Conservation (phyloP, 2,113 vertebrate species). For the pig (Sus scrofa) region DNA sequence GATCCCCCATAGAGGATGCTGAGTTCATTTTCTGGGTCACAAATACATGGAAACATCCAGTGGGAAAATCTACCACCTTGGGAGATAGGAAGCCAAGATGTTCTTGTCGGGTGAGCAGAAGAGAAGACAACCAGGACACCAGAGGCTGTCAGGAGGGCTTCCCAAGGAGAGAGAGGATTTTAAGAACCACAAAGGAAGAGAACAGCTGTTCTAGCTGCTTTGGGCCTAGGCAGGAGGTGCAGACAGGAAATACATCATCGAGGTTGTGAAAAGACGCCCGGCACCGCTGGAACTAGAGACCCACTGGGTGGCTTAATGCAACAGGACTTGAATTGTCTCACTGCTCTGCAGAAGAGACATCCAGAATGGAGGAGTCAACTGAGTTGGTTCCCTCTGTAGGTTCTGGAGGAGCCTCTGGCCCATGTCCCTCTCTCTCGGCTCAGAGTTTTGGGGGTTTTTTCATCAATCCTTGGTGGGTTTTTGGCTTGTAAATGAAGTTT, state of each 20-base stretch:
- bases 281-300: rapidly evolving
- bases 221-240: rapidly evolving
- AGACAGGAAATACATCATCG: not conserved
- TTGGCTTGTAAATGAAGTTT: not conserved
- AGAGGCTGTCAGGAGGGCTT: too few species aligned
- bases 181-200: rapidly evolving
- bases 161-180: not conserved
- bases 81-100: not conserved
- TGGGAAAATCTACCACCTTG: too few species aligned
- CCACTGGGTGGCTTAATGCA: rapidly evolving
- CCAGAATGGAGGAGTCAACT: too few species aligned
- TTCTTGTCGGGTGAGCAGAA: rapidly evolving
- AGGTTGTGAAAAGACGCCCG: rapidly evolving
- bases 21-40: too few species aligned
- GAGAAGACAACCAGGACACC: not conserved
- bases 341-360: rapidly evolving
- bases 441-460: too few species aligned
- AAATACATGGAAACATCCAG: too few species aligned
- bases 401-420: not conserved
- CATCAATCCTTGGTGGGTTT: rapidly evolving
- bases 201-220: rapidly evolving
- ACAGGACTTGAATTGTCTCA: rapidly evolving
- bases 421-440: not conserved
- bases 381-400: rapidly evolving
- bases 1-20: not conserved